Percentiles rank a stretch among this genome's conserved stretches.
These are phyloP conservation scores for Ovis canadensis DNA, from an alignment of 2,113 vertebrate species.

Conservation along the genomic window DNA sequence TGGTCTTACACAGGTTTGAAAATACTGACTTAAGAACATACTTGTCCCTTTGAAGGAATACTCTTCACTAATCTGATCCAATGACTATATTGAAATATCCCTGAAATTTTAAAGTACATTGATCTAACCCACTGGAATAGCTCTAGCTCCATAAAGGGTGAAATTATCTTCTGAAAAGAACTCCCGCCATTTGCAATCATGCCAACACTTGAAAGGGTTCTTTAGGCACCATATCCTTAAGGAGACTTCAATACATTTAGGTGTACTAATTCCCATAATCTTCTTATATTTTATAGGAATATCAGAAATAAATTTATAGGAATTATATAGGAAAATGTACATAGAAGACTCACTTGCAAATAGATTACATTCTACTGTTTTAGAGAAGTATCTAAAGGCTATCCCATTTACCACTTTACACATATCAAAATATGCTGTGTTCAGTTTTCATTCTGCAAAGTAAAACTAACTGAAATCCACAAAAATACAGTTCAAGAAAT, in stretches of 20 bases:
- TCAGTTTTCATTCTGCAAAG: background rate
- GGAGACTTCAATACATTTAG: background rate
- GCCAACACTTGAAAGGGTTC: background rate
- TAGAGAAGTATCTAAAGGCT: background rate
- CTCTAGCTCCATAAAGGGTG: background rate
- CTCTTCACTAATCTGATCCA: background rate
- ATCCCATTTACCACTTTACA: background rate
- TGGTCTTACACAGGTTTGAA: background rate
- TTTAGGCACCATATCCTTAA: background rate
- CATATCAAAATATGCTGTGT: background rate
- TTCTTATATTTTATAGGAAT: background rate
- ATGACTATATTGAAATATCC: background rate
- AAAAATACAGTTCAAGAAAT: background rate
- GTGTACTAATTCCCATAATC: background rate
- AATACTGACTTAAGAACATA: background rate
- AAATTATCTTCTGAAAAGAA: background rate
- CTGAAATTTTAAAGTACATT: background rate
- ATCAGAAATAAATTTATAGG: background rate
- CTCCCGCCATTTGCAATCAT: background rate
- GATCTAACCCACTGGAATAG: background rate
- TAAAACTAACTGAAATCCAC: slow-evolving; percentile 10
- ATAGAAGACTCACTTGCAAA: background rate
- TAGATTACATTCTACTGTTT: background rate
- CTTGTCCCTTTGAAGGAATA: background rate
- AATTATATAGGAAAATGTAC: background rate